A percentile compares a stretch with the other conserved stretches of the same genome.
These are phyloP conservation scores for Biston betularia DNA, from an alignment of 2,888 invertebrate genomes.

Conservation along the genomic window DNA sequence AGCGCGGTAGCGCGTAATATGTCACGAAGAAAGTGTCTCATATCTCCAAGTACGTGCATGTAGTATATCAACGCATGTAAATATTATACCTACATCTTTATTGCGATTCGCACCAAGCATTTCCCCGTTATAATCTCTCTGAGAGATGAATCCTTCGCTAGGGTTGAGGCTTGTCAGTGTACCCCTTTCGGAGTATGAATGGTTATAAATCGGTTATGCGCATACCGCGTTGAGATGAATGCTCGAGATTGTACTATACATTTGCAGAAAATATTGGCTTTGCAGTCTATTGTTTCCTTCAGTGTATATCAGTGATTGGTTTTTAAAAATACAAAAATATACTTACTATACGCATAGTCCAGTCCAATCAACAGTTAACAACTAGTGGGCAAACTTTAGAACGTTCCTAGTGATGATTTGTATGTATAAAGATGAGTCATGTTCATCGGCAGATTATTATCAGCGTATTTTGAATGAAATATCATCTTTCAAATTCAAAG, in stretches of 20 bases:
- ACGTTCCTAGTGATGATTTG: too few relatives aligned
- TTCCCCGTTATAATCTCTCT: conserved; percentile 30
- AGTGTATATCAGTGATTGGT: neutral
- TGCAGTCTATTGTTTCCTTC: neutral
- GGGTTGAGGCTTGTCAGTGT: conserved; percentile 26
- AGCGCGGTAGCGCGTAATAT: neutral
- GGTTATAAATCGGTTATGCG: conserved; percentile 30
- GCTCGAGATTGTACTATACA: conserved; percentile 2
- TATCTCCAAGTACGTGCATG: neutral
- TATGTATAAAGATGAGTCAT: too few relatives aligned
- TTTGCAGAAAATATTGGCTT: neutral
- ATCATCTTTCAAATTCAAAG: too few relatives aligned
- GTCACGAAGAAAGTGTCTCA: neutral
- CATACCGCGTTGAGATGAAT: conserved; percentile 14
- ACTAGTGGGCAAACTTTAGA: too few relatives aligned
- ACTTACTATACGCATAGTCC: too few relatives aligned
- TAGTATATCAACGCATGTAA: neutral
- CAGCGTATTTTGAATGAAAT: too few relatives aligned
- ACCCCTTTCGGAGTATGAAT: conserved; percentile 23
- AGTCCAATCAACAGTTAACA: too few relatives aligned
- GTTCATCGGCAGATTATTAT: too few relatives aligned
- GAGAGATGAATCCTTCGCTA: conserved; percentile 31
- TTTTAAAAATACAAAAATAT: too few relatives aligned
- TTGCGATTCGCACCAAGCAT: conserved; percentile 26
- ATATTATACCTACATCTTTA: conserved; percentile 7